Conservation (phyloP, 2,113 vertebrate genomes). For the Neomonachus schauinslandi region DNA sequence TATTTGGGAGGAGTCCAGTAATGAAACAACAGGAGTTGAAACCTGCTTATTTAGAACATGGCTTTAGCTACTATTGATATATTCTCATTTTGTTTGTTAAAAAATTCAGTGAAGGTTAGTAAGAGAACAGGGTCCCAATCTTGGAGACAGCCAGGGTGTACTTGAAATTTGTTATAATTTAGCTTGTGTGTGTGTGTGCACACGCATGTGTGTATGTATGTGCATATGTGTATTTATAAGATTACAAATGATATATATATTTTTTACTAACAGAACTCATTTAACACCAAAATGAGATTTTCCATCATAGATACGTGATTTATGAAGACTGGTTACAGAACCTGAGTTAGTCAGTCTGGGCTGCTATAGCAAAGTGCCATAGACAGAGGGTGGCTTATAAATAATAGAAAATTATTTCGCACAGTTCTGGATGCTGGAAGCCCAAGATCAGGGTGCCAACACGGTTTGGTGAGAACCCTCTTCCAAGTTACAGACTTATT, state of each 20-base stretch:
- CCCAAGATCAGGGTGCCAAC: not conserved
- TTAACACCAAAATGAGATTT: not conserved
- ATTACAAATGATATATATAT: not conserved
- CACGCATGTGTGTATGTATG: not conserved
- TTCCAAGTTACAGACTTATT: not conserved
- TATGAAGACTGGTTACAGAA: not conserved
- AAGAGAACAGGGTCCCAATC: not conserved
- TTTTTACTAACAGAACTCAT: not conserved
- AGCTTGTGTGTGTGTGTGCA: not conserved
- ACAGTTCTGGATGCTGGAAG: not conserved
- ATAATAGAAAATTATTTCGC: not conserved
- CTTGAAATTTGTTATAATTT: not conserved
- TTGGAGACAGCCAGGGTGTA: not conserved
- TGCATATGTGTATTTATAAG: not conserved
- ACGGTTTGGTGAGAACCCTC: not conserved
- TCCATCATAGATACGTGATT: not conserved
- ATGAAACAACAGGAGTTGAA: constrained; percentile 63
- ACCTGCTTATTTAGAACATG: constrained; percentile 42
- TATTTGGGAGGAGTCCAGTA: constrained; percentile 37
- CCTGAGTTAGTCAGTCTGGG: not conserved
- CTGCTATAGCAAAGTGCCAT: not conserved
- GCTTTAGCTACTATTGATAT: not conserved
- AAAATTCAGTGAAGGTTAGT: not conserved
- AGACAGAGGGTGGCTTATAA: not conserved
- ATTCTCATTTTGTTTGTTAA: constrained; percentile 12